Evolutionary conservation across 1,140 invertebrate species (phyloP), one percentile per base, ranked within the genome.

Genomic region (Cydia pomonella): DNA sequence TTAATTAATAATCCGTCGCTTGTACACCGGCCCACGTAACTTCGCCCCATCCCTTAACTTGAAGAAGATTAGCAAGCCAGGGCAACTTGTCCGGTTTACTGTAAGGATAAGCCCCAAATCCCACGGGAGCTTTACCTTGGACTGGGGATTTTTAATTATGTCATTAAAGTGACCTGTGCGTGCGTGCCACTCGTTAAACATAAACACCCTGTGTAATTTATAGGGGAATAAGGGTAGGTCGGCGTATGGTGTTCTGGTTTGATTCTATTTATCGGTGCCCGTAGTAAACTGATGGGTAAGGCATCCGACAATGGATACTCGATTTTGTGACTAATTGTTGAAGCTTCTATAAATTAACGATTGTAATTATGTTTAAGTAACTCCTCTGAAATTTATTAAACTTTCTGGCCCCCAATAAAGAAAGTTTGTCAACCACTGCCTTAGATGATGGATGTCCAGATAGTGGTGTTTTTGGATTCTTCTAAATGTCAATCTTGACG

Each of bases 131-230:
- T 84, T 85, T 77, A 81, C 81, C 80, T 88, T 82, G 76, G 76
- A 73, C 77, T 77, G 81, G 83, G 84, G 80, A 88, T 92, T 92
- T 92, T 91, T 92, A 91, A 90, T 90, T 90, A 92, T 89, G 81
- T 87, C 88, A 87, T 90, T 89, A 90, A 82, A 88, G 75, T 82
- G 75, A 79, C 80, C 81, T 38, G 33, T 74, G 82, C 81, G 84
- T 86, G 85, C 87, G 82, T 82, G 84, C 76, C 77, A 79, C 85
- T 87, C 87, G 88, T 92, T 38, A 38, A 38, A 38, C 33, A 9
- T 92, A 89, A 87, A 79, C 77, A 86, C 80, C 85, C 84, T 82
- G 77, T 78, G 80, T 84, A 83, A 91, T 88, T 87, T 88, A 87
- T 86, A 83, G 79, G 80, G 80, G 13, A 59, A 18, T 53, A 53